Conservation (phyloP, 2,797 vertebrate genomes). For the Gambelia wislizenii region DNA sequence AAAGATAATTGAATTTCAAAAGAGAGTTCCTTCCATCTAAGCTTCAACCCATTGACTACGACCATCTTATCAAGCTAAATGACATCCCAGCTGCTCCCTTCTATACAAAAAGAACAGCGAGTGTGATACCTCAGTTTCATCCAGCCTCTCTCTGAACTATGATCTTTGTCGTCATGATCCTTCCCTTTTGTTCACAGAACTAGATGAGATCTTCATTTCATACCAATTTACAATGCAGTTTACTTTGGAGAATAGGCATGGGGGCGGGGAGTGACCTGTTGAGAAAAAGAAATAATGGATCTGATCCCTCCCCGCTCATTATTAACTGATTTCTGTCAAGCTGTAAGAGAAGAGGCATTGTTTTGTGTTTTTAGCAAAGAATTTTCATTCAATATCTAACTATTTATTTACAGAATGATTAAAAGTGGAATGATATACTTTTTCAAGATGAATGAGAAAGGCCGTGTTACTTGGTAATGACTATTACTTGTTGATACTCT, state of each 20-base stretch:
- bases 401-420: constrained; percentile 89
- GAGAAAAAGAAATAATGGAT: constrained; percentile 88
- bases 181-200: constrained; percentile 90
- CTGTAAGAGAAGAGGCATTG: constrained; percentile 89
- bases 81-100: constrained; percentile 90
- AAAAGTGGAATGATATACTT: constrained; percentile 92
- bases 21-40: constrained; percentile 91
- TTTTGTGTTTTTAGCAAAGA: constrained; percentile 88
- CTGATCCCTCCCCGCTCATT: constrained; percentile 83
- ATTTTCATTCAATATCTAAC: constrained; percentile 89
- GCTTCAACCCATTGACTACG: constrained; percentile 91
- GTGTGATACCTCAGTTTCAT: constrained; percentile 89
- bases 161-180: constrained; percentile 90
- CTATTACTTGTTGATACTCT: constrained; percentile 91
- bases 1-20: constrained; percentile 84
- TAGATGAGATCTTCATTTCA: constrained; percentile 90
- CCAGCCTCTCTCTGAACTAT: constrained; percentile 91
- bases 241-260: constrained; percentile 78
- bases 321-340: constrained; percentile 87
- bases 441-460: constrained; percentile 92
- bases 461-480: constrained; percentile 92
- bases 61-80: constrained; percentile 90
- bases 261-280: constrained; percentile 62
- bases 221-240: constrained; percentile 90
- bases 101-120: constrained; percentile 92